Base-by-base conservation (phyloP, 2,113 vertebrate species). In the Morone chrysops region DNA sequence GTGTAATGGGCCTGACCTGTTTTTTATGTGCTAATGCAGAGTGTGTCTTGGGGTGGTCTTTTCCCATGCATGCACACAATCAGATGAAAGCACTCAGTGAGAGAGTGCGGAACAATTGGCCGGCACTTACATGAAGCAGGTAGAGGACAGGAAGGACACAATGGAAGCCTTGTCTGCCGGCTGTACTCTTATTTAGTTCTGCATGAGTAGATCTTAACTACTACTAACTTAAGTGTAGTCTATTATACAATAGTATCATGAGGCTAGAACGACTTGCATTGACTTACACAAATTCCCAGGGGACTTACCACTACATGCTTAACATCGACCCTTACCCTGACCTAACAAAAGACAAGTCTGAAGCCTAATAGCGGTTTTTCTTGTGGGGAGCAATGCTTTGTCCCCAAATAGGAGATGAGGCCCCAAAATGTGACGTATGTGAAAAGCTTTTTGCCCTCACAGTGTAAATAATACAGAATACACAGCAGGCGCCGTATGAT, bases 101-200 rank as follows among this genome's bases (percentile, higher is more conserved):
- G 67, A 80, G 83, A 54, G 81, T 47, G 71, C 66, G 67, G 48
- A 74, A 84, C 82, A 83, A 75, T 84, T 76, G 66, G 51, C 60
- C 8, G 11, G 17, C 63, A 73, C 80, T 78, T 87, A 67, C 53
- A 89, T 76, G 63, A 81, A 85, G 47, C 82, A 90, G 82, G 86
- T 87, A 86, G 61, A 90, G 62, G 77, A 87, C 80, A 82, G 75
- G 25, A 17, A 63, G 84, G 74, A 90, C 84, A 89, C 78, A 93
- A 86, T 80, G 87, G 57, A 71, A 47, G 79, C 79, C 75, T 89
- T 88, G 80, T 90, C 78, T 90, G 72, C 66, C 81, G 78, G 51
- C 87, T 83, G 25, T 18, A 22, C 65, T 70, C 75, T 78, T 80
- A 78, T 85, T 89, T 82, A 86, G n/a, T 75, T 70, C 71, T 86